These are phyloP conservation scores for Lanius collurio DNA, from an alignment of 2,113 vertebrate genomes.

Conservation along the genomic window DNA sequence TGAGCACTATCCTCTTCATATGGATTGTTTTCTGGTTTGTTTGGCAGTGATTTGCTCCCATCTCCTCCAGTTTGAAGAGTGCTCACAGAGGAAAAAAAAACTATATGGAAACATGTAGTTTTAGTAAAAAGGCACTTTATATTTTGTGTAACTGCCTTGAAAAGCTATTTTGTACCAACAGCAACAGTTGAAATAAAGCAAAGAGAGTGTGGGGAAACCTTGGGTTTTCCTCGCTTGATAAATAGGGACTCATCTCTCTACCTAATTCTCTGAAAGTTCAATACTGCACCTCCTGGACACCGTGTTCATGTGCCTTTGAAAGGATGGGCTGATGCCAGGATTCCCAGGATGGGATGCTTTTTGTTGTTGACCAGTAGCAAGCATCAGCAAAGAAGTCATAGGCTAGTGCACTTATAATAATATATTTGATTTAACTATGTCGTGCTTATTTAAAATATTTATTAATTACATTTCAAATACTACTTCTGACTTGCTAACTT, in stretches of 20 bases:
- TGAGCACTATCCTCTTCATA: not conserved
- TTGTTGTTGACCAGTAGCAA: not conserved
- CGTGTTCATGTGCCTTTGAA: not conserved
- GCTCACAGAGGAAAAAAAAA: not conserved
- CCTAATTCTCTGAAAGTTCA: not conserved
- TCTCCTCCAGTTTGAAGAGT: not conserved
- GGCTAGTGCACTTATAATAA: not conserved
- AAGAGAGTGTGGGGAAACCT: not conserved
- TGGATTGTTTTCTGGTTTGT: not conserved
- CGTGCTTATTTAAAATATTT: slow-evolving; percentile 2
- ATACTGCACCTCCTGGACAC: not conserved
- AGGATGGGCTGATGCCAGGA: not conserved
- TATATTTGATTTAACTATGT: not conserved
- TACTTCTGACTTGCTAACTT: slow-evolving; percentile 39
- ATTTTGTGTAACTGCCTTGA: not conserved
- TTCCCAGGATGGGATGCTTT: not conserved
- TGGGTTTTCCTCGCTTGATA: not conserved
- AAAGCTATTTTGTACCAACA: not conserved
- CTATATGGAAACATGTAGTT: not conserved
- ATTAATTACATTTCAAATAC: slow-evolving; percentile 45
- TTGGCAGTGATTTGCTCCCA: not conserved
- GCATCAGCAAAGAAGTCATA: not conserved
- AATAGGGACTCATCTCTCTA: not conserved
- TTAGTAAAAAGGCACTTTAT: not conserved
- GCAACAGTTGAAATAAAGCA: not conserved